Conservation (phyloP, 2,888 invertebrate species). For the Schizaphis graminum region DNA sequence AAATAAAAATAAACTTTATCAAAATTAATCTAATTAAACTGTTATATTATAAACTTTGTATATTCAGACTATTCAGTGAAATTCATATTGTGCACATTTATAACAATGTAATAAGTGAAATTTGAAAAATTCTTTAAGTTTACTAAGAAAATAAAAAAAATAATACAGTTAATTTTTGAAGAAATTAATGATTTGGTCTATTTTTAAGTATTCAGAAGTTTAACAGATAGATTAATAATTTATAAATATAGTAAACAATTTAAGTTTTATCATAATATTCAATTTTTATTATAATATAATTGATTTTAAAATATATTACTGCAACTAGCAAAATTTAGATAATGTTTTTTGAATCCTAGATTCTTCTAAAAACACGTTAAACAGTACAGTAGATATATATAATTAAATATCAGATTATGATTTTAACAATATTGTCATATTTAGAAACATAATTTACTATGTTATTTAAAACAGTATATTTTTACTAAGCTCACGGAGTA, state of each 20-base stretch:
- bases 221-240: background rate
- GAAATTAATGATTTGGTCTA: background rate
- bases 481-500: background rate
- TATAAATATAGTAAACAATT: background rate
- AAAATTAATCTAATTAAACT: no score
- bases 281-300: no score
- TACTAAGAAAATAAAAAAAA: no score
- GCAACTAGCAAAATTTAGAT: background rate
- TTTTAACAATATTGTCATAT: background rate
- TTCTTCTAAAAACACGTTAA: no score
- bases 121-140: no score
- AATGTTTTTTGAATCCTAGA: background rate
- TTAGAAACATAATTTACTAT: background rate
- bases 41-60: no score
- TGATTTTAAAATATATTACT: background rate
- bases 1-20: no score
- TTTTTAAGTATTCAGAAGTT: background rate
- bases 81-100: no score
- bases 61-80: no score
- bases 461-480: background rate
- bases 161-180: background rate
- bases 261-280: background rate
- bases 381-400: no score
- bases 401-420: background rate
- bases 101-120: no score